Evolutionary conservation across 2,888 invertebrate genomes (phyloP).

Genomic region (Drosophila nr. fundita): DNA sequence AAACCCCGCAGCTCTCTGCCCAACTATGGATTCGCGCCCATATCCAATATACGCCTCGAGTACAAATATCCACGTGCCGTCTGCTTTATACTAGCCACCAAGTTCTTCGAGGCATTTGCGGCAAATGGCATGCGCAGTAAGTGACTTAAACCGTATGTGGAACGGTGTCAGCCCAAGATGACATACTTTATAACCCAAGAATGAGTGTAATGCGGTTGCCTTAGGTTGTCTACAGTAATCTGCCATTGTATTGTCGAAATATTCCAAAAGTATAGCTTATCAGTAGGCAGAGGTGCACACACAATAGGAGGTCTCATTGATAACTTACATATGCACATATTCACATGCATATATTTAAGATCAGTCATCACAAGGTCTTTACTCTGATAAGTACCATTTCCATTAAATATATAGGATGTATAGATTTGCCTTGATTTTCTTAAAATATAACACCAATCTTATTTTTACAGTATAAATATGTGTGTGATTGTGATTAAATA

Average conservation of each 20-base stretch:
- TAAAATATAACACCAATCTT: not conserved
- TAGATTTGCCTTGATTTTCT: not conserved
- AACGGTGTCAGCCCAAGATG: constrained; percentile 4
- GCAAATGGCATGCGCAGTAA: constrained; percentile 85
- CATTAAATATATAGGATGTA: constrained; percentile 1
- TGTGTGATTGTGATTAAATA: not conserved
- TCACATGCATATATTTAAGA: constrained; percentile 2
- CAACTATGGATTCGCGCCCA: constrained; percentile 75
- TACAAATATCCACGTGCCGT: constrained; percentile 84
- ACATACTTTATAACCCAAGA: constrained; percentile 18
- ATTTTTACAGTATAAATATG: not conserved
- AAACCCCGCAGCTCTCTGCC: constrained; percentile 51
- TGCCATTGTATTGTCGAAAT: constrained; percentile 52
- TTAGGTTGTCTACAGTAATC: constrained; percentile 50
- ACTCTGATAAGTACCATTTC: constrained; percentile 12
- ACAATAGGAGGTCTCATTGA: constrained; percentile 44
- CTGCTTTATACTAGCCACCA: constrained; percentile 81
- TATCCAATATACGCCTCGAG: constrained; percentile 59
- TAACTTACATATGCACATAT: constrained; percentile 10
- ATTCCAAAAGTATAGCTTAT: constrained; percentile 52
- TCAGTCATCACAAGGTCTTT: constrained; percentile 19
- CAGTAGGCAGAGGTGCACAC: constrained; percentile 31
- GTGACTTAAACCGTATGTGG: constrained; percentile 40
- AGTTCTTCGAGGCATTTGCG: constrained; percentile 85
- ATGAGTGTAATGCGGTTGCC: constrained; percentile 18